Evolutionary conservation across 1,140 invertebrate species (phyloP).

Genomic region (Ladona fulva): DNA sequence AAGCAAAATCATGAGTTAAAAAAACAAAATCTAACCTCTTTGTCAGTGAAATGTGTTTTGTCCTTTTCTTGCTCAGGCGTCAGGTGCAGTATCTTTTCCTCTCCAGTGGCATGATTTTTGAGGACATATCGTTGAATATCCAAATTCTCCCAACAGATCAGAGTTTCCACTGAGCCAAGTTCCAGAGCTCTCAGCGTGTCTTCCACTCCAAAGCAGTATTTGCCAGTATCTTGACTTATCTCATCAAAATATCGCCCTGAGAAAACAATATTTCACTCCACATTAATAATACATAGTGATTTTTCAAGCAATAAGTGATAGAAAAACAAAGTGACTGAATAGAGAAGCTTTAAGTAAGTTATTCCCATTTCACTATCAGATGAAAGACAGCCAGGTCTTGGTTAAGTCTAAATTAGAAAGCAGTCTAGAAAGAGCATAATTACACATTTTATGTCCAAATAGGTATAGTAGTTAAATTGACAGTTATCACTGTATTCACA

Average conservation of each 20-base stretch:
- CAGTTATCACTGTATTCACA: too few relatives aligned
- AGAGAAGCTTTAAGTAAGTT: too few relatives aligned
- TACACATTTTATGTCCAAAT: too few relatives aligned
- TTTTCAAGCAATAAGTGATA: too few relatives aligned
- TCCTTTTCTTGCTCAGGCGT: constrained; percentile 98
- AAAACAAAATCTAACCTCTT: constrained; percentile 58
- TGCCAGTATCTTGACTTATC: constrained; percentile 97
- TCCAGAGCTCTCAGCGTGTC: constrained; percentile 95
- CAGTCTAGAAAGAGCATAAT: too few relatives aligned
- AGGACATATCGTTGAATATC: constrained; percentile 95
- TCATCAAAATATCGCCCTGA: constrained; percentile 93
- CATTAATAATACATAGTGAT: too few relatives aligned
- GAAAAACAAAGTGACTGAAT: too few relatives aligned
- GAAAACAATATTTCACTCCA: constrained; percentile 24
- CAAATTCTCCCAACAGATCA: constrained; percentile 99
- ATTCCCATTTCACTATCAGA: too few relatives aligned
- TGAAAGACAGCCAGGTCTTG: too few relatives aligned
- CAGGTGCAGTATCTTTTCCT: constrained; percentile 89
- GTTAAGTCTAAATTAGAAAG: too few relatives aligned
- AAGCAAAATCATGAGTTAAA: neutral
- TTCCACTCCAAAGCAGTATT: constrained; percentile 99
- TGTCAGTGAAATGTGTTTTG: constrained; percentile 96
- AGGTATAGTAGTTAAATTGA: too few relatives aligned
- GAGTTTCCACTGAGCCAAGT: constrained; percentile 93
- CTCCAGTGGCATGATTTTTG: constrained; percentile 75